Evolutionary conservation across 2,888 invertebrate species (phyloP).

Genomic region (Morpho achilles): DNA sequence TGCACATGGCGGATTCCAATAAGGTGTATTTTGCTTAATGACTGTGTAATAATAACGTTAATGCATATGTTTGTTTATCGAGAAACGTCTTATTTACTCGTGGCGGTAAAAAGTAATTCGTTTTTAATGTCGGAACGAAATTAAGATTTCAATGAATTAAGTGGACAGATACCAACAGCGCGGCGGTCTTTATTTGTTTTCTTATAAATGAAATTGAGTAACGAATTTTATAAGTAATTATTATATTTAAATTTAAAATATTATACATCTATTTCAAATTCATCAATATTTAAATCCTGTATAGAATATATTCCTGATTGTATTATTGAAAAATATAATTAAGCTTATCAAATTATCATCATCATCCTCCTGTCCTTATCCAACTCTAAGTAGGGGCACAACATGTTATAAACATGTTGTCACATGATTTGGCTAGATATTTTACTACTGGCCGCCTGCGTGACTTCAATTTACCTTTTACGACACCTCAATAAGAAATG

Average conservation of each 20-base stretch:
- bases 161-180: conserved; percentile 5
- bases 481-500: no score
- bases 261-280: no score
- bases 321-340: no score
- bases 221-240: conserved; percentile 2
- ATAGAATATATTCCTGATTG: neutral
- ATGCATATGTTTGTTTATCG: conserved; percentile 37
- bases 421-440: no score
- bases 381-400: no score
- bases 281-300: neutral
- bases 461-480: no score
- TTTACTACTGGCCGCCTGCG: no score
- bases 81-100: conserved; percentile 34
- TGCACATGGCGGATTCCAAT: conserved; percentile 26
- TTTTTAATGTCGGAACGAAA: conserved; percentile 27
- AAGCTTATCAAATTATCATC: no score
- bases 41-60: conserved; percentile 39
- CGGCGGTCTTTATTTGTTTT: conserved; percentile 3
- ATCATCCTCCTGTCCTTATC: no score
- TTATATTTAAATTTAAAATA: no score
- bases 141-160: conserved; percentile 24
- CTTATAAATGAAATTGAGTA: conserved; percentile 1
- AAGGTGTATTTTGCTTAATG: conserved; percentile 33
- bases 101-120: conserved; percentile 28
- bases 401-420: no score